Evolutionary conservation across 2,113 vertebrate genomes (phyloP), one percentile per base, ranked within the genome.

Genomic region (Apodemus speciosus): DNA sequence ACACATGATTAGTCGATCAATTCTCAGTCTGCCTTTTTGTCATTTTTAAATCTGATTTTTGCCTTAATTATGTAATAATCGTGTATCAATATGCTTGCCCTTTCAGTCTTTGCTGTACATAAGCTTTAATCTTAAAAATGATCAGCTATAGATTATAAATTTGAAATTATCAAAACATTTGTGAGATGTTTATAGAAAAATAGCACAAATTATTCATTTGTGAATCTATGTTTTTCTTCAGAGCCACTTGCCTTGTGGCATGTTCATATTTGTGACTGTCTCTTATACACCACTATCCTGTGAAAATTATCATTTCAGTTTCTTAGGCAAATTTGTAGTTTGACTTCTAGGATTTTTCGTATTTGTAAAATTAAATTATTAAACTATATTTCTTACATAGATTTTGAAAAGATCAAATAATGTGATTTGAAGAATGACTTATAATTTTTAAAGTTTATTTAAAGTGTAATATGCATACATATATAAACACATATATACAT

Each of bases 191-290:
- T 6, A 32, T 18, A 30, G 84, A 73, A 62, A 92, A 93, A 76
- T 85, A 32, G 16, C 79, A 9, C 40, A 14, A 21, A 32, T 80
- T 81, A 27, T 46, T 96, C n/a, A 72, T 64, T 95, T 91, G 38
- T 91, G 71, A 89, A 32, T 72, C 89, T 95, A 94, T 95, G 95
- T 97, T 96, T 96, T 87, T 95, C 94, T 95, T 97, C 94, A 94
- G 81, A 94, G 16, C 27, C 32, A 58, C 32, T 93, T 66, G 49
- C 13, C 7, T 7, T 46, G 9, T 73, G 72, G 64, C 89, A 6
- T 21, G 46, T 2, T 72, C 11, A n/a, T 89, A 30, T 79, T 88
- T 58, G 23, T 83, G 9, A 71, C 85, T 86, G 51, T 73, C 80
- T 95, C 81, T 53, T 18, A 60, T 58, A 13, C 81, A 85, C n/a